Evolutionary conservation across 23 tunicate genomes (phyloP).

Genomic region (Trididemnum nubilum): DNA sequence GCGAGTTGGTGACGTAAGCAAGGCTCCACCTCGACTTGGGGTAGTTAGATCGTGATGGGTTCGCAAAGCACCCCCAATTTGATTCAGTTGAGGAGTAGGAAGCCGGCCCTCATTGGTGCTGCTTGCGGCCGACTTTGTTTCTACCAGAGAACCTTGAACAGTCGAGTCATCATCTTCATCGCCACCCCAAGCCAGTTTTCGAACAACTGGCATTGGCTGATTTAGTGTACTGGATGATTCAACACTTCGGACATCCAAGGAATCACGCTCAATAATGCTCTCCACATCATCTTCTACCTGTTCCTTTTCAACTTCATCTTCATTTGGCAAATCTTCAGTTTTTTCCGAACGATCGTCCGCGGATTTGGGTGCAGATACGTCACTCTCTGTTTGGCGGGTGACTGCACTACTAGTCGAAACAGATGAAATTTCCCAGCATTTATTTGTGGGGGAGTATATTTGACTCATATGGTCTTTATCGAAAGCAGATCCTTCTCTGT

Average conservation of each 20-base stretch:
- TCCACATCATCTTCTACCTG: constrained; percentile 15
- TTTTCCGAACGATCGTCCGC: background rate
- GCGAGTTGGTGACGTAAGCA: constrained; percentile 53
- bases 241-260: constrained; percentile 17
- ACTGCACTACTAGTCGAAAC: constrained; percentile 8
- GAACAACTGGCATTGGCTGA: constrained; percentile 37
- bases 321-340: background rate
- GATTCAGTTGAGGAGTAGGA: constrained; percentile 75
- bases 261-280: constrained; percentile 18
- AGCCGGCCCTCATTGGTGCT: constrained; percentile 64
- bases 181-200: constrained; percentile 79
- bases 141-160: background rate
- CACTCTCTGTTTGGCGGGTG: background rate
- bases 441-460: constrained; percentile 69
- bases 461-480: constrained; percentile 78
- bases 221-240: constrained; percentile 3
- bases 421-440: constrained; percentile 77
- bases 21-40: constrained; percentile 66
- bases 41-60: constrained; percentile 92
- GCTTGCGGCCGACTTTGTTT: background rate
- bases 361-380: background rate
- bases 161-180: constrained; percentile 37
- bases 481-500: constrained; percentile 62
- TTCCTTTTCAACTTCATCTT: background rate
- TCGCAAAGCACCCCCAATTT: constrained; percentile 82